A percentile compares a stretch with the other conserved stretches of the same genome.
Evolutionary conservation across 2,113 vertebrate species (phyloP).

Genomic region (Seriola quinqueradiata): DNA sequence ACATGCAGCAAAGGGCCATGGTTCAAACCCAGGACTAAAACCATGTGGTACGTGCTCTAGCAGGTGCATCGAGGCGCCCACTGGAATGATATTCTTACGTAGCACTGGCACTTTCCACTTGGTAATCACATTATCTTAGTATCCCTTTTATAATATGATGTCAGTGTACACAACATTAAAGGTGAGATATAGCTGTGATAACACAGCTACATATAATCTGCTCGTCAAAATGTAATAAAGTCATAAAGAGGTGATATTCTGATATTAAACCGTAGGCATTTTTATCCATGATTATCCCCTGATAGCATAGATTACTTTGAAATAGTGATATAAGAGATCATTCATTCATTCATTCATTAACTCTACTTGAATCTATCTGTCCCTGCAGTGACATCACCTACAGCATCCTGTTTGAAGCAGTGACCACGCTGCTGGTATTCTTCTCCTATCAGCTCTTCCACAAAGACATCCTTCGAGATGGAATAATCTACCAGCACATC

Average conservation of each 20-base stretch:
- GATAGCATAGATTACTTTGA: background rate
- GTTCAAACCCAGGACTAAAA: too few relatives aligned
- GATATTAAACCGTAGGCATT: background rate
- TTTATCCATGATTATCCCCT: background rate
- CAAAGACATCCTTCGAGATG: conserved; percentile 93
- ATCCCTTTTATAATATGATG: too few relatives aligned
- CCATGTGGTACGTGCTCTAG: too few relatives aligned
- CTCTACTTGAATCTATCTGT: background rate
- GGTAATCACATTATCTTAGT: too few relatives aligned
- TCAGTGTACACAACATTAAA: too few relatives aligned
- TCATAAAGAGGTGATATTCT: background rate
- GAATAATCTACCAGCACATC: conserved; percentile 90
- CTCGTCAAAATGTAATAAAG: background rate
- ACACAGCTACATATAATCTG: too few relatives aligned
- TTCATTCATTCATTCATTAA: background rate
- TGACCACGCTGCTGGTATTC: conserved; percentile 93
- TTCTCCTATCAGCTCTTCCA: conserved; percentile 96
- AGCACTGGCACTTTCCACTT: background rate
- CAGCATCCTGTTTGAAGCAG: conserved; percentile 95
- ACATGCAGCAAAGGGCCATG: too few relatives aligned
- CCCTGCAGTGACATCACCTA: conserved; percentile 94
- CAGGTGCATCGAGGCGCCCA: too few relatives aligned
- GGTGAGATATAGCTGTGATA: too few relatives aligned
- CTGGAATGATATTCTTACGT: too few relatives aligned
- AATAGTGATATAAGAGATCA: background rate